A percentile compares a stretch with the other conserved stretches of the same genome.
phyloP scores from a whole-genome alignment of 1,140 invertebrate genomes.

The Anastrepha obliqua region DNA sequence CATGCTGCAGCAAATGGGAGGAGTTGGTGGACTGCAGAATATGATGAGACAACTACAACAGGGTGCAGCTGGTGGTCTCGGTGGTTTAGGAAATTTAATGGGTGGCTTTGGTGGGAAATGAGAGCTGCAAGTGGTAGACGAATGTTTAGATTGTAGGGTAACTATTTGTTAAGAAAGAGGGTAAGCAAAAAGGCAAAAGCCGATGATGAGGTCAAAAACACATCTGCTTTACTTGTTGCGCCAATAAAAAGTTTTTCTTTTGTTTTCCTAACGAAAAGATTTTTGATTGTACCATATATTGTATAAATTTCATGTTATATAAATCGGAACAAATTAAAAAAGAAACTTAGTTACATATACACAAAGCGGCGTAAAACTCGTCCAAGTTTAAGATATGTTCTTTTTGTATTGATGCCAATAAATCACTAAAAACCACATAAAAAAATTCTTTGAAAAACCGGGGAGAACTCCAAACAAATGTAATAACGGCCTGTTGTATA shows the following conservation, averaged over 20 bases:
- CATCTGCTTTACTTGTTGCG: slow-evolving; percentile 13
- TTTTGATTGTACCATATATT: slow-evolving; percentile 2
- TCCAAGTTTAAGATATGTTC: too few species aligned
- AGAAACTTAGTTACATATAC: background rate
- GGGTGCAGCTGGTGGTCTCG: slow-evolving; percentile 84
- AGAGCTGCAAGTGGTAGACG: slow-evolving; percentile 33
- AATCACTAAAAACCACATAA: too few species aligned
- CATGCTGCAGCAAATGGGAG: slow-evolving; percentile 95
- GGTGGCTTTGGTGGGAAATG: slow-evolving; percentile 78
- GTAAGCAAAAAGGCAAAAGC: background rate
- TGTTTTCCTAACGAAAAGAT: slow-evolving; percentile 20
- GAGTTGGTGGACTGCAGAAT: slow-evolving; percentile 96
- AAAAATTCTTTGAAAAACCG: background rate
- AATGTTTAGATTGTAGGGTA: slow-evolving; percentile 19
- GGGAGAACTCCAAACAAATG: background rate
- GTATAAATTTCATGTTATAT: slow-evolving; percentile 23
- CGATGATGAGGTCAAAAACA: background rate
- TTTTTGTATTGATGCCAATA: too few species aligned
- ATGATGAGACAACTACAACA: slow-evolving; percentile 99
- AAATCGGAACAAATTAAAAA: background rate
- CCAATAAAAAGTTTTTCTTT: slow-evolving; percentile 10
- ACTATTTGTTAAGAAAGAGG: slow-evolving; percentile 23
- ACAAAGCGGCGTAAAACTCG: background rate
- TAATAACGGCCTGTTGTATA: background rate
- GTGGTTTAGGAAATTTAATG: slow-evolving; percentile 81